Evolutionary conservation across 2,888 invertebrate genomes (phyloP).

Genomic region (Ophioninae sp.): DNA sequence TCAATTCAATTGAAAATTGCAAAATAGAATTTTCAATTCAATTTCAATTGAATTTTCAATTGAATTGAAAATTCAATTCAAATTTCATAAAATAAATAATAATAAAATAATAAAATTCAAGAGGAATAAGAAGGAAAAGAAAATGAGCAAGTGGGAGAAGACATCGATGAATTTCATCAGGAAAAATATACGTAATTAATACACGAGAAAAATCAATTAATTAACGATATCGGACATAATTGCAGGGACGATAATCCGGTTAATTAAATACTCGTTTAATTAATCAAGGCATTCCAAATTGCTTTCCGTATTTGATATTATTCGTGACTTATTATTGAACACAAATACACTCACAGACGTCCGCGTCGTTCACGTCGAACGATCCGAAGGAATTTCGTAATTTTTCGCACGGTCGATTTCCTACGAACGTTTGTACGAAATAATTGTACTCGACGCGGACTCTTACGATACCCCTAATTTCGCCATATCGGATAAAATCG

Average conservation of each 20-base stretch:
- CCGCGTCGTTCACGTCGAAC: constrained; percentile 26
- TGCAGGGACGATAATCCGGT: background rate
- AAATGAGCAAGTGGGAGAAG: background rate
- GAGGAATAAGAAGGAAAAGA: background rate
- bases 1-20: no score
- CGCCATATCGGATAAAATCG: constrained; percentile 15
- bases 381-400: constrained; percentile 49
- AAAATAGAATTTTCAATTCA: no score
- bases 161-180: background rate
- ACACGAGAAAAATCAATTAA: constrained; percentile 22
- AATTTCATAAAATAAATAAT: background rate
- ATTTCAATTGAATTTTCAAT: no score
- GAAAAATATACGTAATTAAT: constrained; percentile 5
- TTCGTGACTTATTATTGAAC: background rate
- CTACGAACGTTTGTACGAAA: constrained; percentile 21
- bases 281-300: background rate
- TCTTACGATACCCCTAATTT: constrained; percentile 32
- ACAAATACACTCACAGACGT: constrained; percentile 5
- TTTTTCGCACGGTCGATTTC: constrained; percentile 38
- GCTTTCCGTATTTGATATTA: background rate
- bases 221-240: constrained; percentile 25
- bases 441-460: constrained; percentile 34
- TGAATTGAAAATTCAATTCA: background rate
- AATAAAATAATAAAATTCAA: background rate
- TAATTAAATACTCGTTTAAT: constrained; percentile 29